Evolutionary conservation across 2,797 vertebrate genomes (phyloP).

Genomic region (Gymnothorax reevesii): DNA sequence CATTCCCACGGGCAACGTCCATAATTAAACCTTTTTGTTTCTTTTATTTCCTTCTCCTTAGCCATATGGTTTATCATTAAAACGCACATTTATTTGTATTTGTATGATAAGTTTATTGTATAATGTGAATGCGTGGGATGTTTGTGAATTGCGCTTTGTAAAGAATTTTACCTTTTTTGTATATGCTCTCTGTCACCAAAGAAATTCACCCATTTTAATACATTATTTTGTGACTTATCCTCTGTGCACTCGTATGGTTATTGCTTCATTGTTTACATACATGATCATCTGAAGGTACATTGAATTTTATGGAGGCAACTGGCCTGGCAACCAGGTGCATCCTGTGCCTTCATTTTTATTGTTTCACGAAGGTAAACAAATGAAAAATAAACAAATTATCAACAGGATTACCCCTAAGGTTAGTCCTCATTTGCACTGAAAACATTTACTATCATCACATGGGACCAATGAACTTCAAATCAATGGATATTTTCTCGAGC

Average conservation of each 20-base stretch:
- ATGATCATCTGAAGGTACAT: not conserved
- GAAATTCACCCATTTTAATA: slow-evolving; percentile 69
- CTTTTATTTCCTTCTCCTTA: slow-evolving; percentile 51
- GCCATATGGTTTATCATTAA: slow-evolving; percentile 53
- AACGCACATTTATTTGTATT: slow-evolving; percentile 76
- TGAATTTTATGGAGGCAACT: not conserved
- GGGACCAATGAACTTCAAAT: not conserved
- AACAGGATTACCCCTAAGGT: not conserved
- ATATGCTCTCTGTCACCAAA: slow-evolving; percentile 82
- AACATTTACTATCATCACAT: not conserved
- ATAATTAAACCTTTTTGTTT: slow-evolving; percentile 33
- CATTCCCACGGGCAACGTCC: slow-evolving; percentile 4
- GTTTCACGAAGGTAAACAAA: not conserved
- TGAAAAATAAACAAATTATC: not conserved
- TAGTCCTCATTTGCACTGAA: not conserved
- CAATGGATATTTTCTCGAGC: not conserved
- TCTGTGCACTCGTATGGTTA: no score
- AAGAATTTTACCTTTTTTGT: slow-evolving; percentile 71
- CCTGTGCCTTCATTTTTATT: not conserved
- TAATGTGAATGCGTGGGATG: slow-evolving; percentile 75
- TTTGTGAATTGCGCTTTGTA: slow-evolving; percentile 69
- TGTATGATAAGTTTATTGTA: slow-evolving; percentile 81
- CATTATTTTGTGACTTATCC: slow-evolving; percentile 29
- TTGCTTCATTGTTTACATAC: slow-evolving; percentile 24
- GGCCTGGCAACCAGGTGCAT: not conserved